Evolutionary conservation across 1,140 invertebrate genomes (phyloP), one percentile per base, ranked within the genome.

Genomic region (Euwallacea similis): DNA sequence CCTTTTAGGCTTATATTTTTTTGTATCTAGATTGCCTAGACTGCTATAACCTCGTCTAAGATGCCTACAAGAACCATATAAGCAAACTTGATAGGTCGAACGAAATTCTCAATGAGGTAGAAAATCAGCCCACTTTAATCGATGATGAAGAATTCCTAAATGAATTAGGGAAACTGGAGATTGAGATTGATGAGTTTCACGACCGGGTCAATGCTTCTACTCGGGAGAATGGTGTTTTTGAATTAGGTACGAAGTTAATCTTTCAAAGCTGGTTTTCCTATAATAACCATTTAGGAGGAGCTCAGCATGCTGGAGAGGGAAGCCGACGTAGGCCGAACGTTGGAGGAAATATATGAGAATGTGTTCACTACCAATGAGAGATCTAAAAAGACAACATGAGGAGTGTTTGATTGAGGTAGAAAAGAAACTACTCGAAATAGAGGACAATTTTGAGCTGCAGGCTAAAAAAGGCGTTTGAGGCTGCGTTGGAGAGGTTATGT

Each of bases 11-110:
- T 33, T 33, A 33, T 33, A 33, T 33, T 33, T 33, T 33, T 4
- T 4, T 33, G 21, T 4, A 1, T 33, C 21, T 33, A 62, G 91
- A 97, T 78, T 98, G 96, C 82, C 94, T 94, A 0, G 86, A 91
- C 13, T 98, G 96, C 80, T 98, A 98, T 79, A 95, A 94, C 81
- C 84, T 99, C 0, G 94, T 98, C 0, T 91, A 96, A 80, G 90
- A 95, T 72, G 90, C 92, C 0, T 93, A 94, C 0, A 90, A 93
- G 79, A 78, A 84, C n/a, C 95, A 98, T 77, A 85, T 94, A 63
- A 82, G 79, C 6, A 88, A 89, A 75, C 81, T 91, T 11, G 83
- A 84, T 41, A 86, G 86, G 68, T 87, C 90, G n/a, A 85, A 87
- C 15, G 69, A 75, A 16, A 77, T 81, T 42, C 71, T 83, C 7